Conservation (phyloP, 2,888 invertebrate species). For the Drosophila sordidula region DNA sequence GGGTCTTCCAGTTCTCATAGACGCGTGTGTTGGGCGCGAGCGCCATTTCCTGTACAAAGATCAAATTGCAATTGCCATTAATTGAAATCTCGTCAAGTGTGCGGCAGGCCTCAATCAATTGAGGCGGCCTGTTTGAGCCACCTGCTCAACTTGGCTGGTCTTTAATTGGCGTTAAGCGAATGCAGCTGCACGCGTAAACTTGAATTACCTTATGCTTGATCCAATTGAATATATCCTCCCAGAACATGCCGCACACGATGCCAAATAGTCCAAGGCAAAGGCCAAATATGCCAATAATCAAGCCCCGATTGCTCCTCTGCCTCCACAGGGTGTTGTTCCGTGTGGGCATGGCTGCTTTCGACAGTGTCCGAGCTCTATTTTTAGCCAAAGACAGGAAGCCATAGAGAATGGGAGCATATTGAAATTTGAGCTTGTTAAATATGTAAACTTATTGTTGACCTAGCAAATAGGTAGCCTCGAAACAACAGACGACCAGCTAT, state of each 20-base stretch:
- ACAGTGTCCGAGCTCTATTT: constrained; percentile 6
- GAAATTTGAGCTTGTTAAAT: constrained; percentile 14
- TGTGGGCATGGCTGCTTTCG: constrained; percentile 70
- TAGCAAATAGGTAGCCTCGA: background rate
- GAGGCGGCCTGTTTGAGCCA: constrained; percentile 59
- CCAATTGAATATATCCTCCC: constrained; percentile 83
- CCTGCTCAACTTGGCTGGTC: constrained; percentile 20
- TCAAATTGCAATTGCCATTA: constrained; percentile 62
- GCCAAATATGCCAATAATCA: constrained; percentile 76
- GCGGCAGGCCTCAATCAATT: constrained; percentile 50
- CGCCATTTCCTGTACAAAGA: constrained; percentile 87
- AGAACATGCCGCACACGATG: constrained; percentile 83
- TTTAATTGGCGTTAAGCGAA: constrained; percentile 49
- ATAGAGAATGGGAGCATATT: constrained; percentile 7
- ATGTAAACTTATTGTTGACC: background rate
- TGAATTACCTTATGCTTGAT: constrained; percentile 83
- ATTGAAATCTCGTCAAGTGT: constrained; percentile 64
- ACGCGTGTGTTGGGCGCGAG: constrained; percentile 87
- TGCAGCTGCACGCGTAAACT: constrained; percentile 57
- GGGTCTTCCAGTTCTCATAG: constrained; percentile 90
- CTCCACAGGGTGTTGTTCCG: constrained; percentile 70
- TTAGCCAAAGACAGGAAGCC: constrained; percentile 24
- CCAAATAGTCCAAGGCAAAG: constrained; percentile 78
- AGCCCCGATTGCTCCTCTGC: constrained; percentile 67
- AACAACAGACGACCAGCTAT: background rate